phyloP scores from a whole-genome alignment of 2,797 vertebrate species.

The Malurus splendens region DNA sequence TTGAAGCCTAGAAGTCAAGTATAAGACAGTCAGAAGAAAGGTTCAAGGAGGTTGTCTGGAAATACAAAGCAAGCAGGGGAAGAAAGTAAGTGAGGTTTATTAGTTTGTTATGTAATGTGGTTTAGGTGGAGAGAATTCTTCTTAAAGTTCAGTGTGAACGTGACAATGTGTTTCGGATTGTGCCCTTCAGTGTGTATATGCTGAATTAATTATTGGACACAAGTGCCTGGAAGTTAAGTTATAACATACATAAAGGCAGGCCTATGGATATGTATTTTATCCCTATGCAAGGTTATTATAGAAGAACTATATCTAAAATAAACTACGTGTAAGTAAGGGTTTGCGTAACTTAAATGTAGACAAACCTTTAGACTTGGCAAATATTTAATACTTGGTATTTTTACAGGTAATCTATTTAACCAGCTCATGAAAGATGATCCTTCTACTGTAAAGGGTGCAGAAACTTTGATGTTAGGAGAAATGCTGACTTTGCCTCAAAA shows the following conservation, averaged over 20 bases:
- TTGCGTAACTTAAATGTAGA: neutral
- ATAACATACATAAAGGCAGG: neutral
- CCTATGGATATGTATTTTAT: neutral
- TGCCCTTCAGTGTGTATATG: neutral
- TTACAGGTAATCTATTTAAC: slow-evolving; percentile 83
- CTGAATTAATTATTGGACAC: neutral
- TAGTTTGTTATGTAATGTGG: neutral
- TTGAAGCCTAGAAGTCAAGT: neutral
- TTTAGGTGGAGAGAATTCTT: neutral
- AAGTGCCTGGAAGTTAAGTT: neutral
- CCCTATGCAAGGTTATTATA: neutral
- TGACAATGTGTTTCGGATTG: neutral
- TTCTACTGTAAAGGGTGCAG: slow-evolving; percentile 92
- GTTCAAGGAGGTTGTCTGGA: neutral
- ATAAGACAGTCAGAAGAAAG: neutral
- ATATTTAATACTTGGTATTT: slow-evolving; percentile 19
- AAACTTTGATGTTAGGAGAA: slow-evolving; percentile 92
- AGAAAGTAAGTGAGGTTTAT: neutral
- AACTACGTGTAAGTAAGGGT: neutral
- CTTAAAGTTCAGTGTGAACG: neutral
- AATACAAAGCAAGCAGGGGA: neutral
- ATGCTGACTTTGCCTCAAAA: slow-evolving; percentile 98
- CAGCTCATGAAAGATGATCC: slow-evolving; percentile 93
- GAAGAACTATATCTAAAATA: neutral
- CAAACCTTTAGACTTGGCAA: neutral